A percentile compares a stretch with the other conserved stretches of the same genome.
These are phyloP conservation scores for Chaetogeoica ovagalla DNA, from an alignment of 2,888 invertebrate genomes.

Conservation along the genomic window DNA sequence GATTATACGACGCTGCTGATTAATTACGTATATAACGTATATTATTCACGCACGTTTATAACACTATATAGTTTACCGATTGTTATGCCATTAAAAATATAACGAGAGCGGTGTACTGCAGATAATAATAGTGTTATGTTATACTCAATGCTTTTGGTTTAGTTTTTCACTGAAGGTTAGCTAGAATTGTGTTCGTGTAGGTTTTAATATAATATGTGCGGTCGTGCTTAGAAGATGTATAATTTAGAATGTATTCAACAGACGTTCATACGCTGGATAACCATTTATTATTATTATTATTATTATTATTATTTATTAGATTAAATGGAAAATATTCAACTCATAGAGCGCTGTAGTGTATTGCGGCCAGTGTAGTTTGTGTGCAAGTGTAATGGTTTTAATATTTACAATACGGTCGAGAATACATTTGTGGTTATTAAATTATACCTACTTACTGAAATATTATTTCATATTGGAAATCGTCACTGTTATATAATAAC, in stretches of 20 bases:
- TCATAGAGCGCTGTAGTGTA: too few species aligned
- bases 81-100: background rate
- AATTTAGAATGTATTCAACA: background rate
- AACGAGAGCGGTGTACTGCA: background rate
- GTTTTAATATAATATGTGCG: background rate
- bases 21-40: background rate
- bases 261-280: too few species aligned
- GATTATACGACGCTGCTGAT: background rate
- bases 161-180: slow-evolving; percentile 14
- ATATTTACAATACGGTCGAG: too few species aligned
- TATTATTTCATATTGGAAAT: background rate
- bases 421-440: too few species aligned
- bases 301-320: too few species aligned
- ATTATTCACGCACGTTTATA: background rate
- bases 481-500: too few species aligned
- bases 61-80: too few species aligned
- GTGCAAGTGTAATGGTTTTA: too few species aligned
- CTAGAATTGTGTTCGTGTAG: background rate
- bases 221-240: background rate
- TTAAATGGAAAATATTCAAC: too few species aligned
- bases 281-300: background rate
- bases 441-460: background rate
- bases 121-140: background rate
- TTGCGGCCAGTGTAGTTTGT: too few species aligned
- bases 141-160: background rate